Conservation (phyloP, 2,888 invertebrate species). For the Epinotia brunnichana region DNA sequence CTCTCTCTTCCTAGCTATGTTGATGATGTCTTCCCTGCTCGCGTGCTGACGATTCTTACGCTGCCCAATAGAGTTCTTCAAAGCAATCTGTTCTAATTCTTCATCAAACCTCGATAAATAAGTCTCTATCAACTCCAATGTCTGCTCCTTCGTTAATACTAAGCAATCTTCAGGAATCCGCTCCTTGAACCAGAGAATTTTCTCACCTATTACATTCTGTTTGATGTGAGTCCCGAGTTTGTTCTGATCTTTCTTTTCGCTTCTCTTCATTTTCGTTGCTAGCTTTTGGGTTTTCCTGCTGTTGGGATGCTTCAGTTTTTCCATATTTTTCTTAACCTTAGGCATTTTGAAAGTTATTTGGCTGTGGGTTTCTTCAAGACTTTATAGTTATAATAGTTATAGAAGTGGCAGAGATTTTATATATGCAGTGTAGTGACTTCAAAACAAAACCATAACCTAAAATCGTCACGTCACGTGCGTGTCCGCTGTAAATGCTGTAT, state of each 20-base stretch:
- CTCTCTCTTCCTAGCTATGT: constrained; percentile 89
- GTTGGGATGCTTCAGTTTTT: constrained; percentile 91
- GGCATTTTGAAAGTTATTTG: constrained; percentile 60
- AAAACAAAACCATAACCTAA: constrained; percentile 19
- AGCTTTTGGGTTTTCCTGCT: constrained; percentile 91
- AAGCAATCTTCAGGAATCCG: constrained; percentile 83
- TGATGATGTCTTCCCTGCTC: constrained; percentile 90
- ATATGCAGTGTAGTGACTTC: background rate
- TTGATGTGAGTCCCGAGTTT: constrained; percentile 88
- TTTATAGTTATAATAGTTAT: too few species aligned
- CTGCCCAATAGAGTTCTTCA: constrained; percentile 90
- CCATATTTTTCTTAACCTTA: constrained; percentile 68
- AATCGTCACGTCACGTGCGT: too few species aligned
- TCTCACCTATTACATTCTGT: constrained; percentile 89
- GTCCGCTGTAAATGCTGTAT: too few species aligned
- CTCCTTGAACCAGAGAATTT: constrained; percentile 90
- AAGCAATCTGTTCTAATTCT: constrained; percentile 89
- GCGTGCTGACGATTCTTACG: constrained; percentile 91
- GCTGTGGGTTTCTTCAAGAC: too few species aligned
- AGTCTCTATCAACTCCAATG: constrained; percentile 82
- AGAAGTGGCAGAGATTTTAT: too few species aligned
- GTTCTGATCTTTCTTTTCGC: constrained; percentile 83
- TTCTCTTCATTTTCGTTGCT: constrained; percentile 88
- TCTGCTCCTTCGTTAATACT: constrained; percentile 84
- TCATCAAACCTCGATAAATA: constrained; percentile 86